Conservation (phyloP, 2,888 invertebrate genomes). For the Troilus luridus region DNA sequence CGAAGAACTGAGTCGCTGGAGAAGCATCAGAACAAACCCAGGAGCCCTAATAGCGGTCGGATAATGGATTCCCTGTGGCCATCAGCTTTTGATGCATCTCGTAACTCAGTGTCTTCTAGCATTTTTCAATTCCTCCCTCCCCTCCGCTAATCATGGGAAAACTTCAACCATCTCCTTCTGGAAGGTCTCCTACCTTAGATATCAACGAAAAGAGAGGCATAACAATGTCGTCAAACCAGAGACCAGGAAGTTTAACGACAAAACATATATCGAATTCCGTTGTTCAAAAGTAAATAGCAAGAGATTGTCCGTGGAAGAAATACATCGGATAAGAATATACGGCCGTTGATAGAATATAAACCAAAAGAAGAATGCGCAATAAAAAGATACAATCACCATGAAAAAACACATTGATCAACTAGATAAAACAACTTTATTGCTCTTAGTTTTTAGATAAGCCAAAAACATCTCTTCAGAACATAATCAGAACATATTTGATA, state of each 20-base stretch:
- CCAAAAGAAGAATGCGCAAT: too few species aligned
- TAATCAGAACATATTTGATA: too few species aligned
- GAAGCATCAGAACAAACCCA: constrained; percentile 39
- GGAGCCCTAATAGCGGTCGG: background rate
- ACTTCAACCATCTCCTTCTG: background rate
- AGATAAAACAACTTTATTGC: too few species aligned
- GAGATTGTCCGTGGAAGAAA: too few species aligned
- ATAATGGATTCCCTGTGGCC: constrained; percentile 34
- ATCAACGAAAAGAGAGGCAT: background rate
- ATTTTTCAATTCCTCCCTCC: background rate
- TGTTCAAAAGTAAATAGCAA: too few species aligned
- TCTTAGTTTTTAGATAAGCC: too few species aligned
- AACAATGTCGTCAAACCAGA: background rate
- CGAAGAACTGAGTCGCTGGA: background rate
- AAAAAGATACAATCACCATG: too few species aligned
- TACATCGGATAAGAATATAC: too few species aligned
- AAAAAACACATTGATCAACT: too few species aligned
- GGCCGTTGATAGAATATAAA: too few species aligned
- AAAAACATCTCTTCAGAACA: too few species aligned
- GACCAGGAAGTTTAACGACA: background rate
- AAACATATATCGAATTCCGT: too few species aligned
- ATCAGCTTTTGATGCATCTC: constrained; percentile 6
- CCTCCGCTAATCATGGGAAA: constrained; percentile 35
- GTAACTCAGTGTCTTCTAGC: background rate
- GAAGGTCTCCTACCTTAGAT: background rate